Evolutionary conservation across 2,888 invertebrate genomes (phyloP).

Genomic region (Acrocyrtus sp.): DNA sequence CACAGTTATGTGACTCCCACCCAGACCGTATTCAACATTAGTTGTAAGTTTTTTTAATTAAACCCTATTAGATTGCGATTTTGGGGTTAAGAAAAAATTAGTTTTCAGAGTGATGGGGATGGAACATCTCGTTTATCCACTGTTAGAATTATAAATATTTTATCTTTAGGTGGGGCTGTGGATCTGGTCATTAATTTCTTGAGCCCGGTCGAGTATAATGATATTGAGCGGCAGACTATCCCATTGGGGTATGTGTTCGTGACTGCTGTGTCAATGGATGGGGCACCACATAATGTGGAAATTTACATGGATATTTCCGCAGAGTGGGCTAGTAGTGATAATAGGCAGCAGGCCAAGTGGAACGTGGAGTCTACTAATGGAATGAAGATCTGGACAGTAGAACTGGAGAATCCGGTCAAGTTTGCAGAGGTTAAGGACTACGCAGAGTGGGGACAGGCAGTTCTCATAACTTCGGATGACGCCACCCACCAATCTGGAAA

Average conservation of each 20-base stretch:
- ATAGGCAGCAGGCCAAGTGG: slow-evolving; percentile 38
- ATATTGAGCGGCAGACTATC: slow-evolving; percentile 52
- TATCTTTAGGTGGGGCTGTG: slow-evolving; percentile 58
- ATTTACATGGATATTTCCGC: slow-evolving; percentile 57
- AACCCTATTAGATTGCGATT: no score
- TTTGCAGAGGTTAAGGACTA: slow-evolving; percentile 49
- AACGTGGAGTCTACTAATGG: not conserved
- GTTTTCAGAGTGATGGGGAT: no score
- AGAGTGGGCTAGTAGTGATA: slow-evolving; percentile 48
- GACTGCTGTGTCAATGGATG: slow-evolving; percentile 44
- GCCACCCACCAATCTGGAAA: slow-evolving; percentile 44
- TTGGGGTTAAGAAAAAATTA: no score
- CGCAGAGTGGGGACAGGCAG: slow-evolving; percentile 56
- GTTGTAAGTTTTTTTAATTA: no score
- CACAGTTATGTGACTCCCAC: slow-evolving; percentile 49
- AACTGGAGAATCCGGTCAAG: slow-evolving; percentile 22
- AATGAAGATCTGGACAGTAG: slow-evolving; percentile 50
- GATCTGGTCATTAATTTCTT: slow-evolving; percentile 54
- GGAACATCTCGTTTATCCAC: no score
- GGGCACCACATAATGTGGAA: slow-evolving; percentile 50
- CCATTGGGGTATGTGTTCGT: slow-evolving; percentile 56
- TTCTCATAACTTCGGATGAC: slow-evolving; percentile 31
- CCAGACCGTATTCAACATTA: slow-evolving; percentile 49
- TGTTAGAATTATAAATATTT: no score
- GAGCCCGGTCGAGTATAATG: slow-evolving; percentile 56